Evolutionary conservation across 2,113 vertebrate genomes (phyloP), one percentile per base, ranked within the genome.

Genomic region (Perca fluviatilis): DNA sequence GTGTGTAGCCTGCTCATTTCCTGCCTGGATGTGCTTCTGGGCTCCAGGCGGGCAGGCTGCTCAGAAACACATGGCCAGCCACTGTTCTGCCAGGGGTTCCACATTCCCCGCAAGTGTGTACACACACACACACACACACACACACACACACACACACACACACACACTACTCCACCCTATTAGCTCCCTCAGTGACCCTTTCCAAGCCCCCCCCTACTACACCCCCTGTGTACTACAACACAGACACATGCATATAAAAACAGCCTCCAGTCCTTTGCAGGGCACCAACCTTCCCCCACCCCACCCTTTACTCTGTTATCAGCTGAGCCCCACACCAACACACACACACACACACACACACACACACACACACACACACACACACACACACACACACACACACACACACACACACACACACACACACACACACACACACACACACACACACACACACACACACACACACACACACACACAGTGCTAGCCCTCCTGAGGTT

Each of bases 11-110:
- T 86, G 74, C 82, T 94, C 88, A 93, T 94, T 91, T 95, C 94
- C 94, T 93, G 93, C 74, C 74, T 89, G 83, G 51, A 61, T 81
- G 87, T 88, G 89, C 75, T 92, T 68, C 79, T 82, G 83, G 89
- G 60, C 43, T 89, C 57, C 76, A 87, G 80, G 69, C 85, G 30
- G 80, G 62, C 80, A 88, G 78, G 58, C 84, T 79, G 83, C 72
- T 78, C 85, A 87, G 71, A 89, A 88, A 94, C 91, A 94, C 86
- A 91, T 93, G 91, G 85, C 76, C 79, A 80, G 65, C 71, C 85
- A 84, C 75, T 82, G 89, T 87, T 87, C 83, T 84, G 88, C 84
- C 90, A 92, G 74, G 66, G 94, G 88, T 89, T 95, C 89, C 88
- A 89, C 89, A 92, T 89, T 92, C 92, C 40, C 40, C 23, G 2